Percentiles rank a stretch among this genome's conserved stretches.
Conservation (phyloP, 2,888 invertebrate genomes). For the Aleiodes alternator region DNA sequence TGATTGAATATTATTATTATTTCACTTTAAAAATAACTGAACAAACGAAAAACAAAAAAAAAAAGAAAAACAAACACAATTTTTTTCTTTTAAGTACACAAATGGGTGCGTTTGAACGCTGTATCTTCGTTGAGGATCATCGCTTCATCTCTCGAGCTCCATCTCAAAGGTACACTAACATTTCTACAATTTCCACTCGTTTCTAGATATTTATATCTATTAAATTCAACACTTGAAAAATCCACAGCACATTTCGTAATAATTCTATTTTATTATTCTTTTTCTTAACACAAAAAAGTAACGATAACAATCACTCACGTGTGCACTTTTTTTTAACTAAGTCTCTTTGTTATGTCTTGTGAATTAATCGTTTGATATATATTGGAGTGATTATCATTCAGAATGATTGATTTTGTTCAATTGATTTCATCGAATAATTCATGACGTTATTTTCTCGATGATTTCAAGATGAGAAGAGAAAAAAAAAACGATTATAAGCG, state of each 20-base stretch:
- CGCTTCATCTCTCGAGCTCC: slow-evolving; percentile 10
- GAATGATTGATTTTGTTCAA: neutral
- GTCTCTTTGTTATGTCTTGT: neutral
- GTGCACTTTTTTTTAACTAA: slow-evolving; percentile 2
- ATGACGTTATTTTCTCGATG: no score
- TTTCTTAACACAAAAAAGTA: neutral
- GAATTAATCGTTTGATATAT: neutral
- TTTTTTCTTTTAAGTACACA: slow-evolving; percentile 15
- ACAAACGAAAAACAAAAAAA: slow-evolving; percentile 3
- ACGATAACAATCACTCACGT: slow-evolving; percentile 20
- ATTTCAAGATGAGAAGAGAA: no score
- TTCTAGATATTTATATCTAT: neutral
- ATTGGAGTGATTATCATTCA: neutral
- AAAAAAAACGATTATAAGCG: no score
- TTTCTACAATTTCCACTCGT: neutral
- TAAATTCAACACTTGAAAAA: neutral
- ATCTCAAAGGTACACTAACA: slow-evolving; percentile 3
- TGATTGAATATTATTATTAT: neutral
- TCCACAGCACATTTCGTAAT: slow-evolving; percentile 9
- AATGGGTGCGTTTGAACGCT: neutral
- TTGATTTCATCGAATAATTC: no score
- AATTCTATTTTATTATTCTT: neutral
- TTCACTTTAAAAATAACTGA: neutral
- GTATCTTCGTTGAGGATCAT: slow-evolving; percentile 22
- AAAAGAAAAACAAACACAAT: slow-evolving; percentile 15